These are phyloP conservation scores for Ivindomyrus marchei DNA, from an alignment of 2,113 vertebrate species.

Conservation along the genomic window DNA sequence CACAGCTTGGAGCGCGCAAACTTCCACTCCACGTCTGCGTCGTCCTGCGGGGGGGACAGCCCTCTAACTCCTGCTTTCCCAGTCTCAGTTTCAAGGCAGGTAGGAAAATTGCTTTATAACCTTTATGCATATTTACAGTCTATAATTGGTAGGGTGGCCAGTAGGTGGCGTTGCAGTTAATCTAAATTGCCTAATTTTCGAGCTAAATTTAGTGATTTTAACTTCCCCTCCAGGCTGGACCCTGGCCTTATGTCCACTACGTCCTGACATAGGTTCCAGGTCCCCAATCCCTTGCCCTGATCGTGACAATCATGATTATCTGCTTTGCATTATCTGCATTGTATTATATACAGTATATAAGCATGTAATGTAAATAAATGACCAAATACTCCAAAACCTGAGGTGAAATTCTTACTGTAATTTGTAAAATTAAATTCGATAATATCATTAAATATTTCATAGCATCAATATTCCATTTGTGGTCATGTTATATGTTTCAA, in stretches of 20 bases:
- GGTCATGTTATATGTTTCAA: neutral
- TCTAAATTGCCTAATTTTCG: neutral
- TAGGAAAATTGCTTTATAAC: neutral
- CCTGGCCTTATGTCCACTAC: neutral
- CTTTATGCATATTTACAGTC: neutral
- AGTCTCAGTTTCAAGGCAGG: neutral
- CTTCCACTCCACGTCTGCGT: constrained; percentile 84
- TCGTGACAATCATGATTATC: neutral
- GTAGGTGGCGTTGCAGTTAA: neutral
- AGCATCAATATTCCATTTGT: neutral
- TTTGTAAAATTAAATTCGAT: neutral
- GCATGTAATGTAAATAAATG: neutral
- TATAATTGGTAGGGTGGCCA: neutral
- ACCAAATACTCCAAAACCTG: neutral
- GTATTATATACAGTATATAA: neutral
- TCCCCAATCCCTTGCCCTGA: neutral
- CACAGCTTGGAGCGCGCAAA: constrained; percentile 83
- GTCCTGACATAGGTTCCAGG: neutral
- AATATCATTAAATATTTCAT: neutral
- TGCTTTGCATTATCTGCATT: neutral
- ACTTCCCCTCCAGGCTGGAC: neutral
- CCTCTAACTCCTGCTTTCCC: neutral
- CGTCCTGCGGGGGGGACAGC: constrained; percentile 57
- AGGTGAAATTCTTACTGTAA: neutral
- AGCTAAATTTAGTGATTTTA: neutral